These are phyloP conservation scores for Serilophus lunatus DNA, from an alignment of 2,113 vertebrate species.

Conservation along the genomic window DNA sequence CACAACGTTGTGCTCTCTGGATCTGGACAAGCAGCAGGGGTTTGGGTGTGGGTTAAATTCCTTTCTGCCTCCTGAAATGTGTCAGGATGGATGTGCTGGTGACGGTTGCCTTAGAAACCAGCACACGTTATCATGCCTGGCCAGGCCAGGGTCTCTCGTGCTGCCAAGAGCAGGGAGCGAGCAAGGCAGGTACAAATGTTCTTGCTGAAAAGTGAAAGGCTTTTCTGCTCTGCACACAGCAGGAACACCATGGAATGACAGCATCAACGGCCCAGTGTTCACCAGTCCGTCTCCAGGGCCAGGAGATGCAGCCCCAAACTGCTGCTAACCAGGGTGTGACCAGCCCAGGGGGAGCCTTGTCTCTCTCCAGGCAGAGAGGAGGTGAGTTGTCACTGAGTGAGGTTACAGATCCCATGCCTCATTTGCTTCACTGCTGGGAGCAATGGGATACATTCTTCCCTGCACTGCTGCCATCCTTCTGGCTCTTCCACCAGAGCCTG, in stretches of 20 bases:
- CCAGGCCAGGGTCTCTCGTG: neutral
- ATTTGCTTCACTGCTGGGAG: neutral
- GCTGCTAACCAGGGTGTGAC: neutral
- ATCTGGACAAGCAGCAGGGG: neutral
- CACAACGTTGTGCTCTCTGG: neutral
- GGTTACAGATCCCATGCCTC: neutral
- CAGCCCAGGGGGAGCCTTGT: neutral
- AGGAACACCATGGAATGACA: neutral
- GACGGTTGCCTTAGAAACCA: constrained; percentile 63
- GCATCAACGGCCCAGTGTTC: neutral
- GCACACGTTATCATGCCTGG: neutral
- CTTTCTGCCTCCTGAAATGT: neutral
- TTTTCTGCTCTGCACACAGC: neutral
- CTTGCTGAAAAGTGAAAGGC: neutral
- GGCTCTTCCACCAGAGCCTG: neutral
- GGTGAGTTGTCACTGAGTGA: neutral
- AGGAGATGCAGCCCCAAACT: neutral
- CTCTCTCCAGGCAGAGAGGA: neutral
- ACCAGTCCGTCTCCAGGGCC: neutral
- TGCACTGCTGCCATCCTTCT: neutral
- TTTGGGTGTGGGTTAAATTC: neutral
- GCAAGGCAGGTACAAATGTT: neutral
- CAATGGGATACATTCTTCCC: neutral
- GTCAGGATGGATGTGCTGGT: neutral
- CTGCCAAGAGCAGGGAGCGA: neutral